Percentiles rank a stretch among this genome's conserved stretches.
These are phyloP conservation scores for Presbytis comata DNA, from an alignment of 2,797 vertebrate species.

Conservation along the genomic window DNA sequence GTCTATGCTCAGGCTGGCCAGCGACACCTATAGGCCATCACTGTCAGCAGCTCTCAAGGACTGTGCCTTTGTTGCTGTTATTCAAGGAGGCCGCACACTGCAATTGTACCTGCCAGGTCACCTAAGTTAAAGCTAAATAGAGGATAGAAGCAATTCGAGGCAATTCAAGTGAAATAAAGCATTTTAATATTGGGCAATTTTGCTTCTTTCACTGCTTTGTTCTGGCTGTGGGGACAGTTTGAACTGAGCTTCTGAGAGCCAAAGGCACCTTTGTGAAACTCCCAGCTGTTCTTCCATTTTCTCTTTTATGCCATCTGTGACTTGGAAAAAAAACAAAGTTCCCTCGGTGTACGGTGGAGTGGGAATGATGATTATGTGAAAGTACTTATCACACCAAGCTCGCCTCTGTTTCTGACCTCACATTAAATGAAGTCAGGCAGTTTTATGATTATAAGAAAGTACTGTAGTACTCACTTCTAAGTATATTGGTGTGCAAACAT, in stretches of 20 bases:
- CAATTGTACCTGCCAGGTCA: slow-evolving; percentile 30
- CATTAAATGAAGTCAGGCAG: slow-evolving; percentile 9
- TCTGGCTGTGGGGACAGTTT: slow-evolving; percentile 51
- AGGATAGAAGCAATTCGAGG: slow-evolving; percentile 45
- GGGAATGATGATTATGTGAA: neutral
- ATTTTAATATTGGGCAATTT: slow-evolving; percentile 49
- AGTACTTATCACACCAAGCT: neutral
- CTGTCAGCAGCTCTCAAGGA: neutral
- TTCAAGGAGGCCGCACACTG: neutral
- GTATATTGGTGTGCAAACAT: neutral
- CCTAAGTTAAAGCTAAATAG: slow-evolving; percentile 52
- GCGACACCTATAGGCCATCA: neutral
- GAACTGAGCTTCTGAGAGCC: slow-evolving; percentile 60
- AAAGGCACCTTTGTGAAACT: slow-evolving; percentile 41
- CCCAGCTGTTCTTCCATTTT: slow-evolving; percentile 61
- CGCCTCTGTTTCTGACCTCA: slow-evolving; percentile 46
- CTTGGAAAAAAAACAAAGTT: neutral
- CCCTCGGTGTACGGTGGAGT: neutral
- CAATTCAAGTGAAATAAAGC: slow-evolving; percentile 56
- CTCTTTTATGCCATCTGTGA: slow-evolving; percentile 68
- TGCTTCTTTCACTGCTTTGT: slow-evolving; percentile 29
- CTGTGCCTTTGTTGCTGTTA: neutral
- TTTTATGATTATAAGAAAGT: slow-evolving; percentile 22
- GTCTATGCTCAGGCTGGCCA: neutral
- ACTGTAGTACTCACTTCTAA: neutral